Percentiles rank a stretch among this genome's conserved stretches.
Conservation (phyloP, 2,888 invertebrate genomes). For the Drosophila mercatorum region DNA sequence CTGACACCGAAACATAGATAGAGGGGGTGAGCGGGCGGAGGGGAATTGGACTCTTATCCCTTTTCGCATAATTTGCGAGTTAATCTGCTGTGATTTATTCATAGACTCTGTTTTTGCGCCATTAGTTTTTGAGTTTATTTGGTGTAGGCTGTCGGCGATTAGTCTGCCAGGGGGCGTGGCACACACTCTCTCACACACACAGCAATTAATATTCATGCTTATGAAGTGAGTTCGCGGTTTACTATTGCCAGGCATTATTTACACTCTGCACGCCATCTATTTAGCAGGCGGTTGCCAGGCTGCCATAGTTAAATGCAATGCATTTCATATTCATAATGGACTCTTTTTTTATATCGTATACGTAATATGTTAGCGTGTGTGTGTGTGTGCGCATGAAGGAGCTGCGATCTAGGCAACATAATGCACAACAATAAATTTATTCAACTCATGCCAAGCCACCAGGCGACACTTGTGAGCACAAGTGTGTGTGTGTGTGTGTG, state of each 20-base stretch:
- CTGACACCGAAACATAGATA: slow-evolving; percentile 5
- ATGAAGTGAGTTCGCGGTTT: slow-evolving; percentile 39
- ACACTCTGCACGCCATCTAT: slow-evolving; percentile 41
- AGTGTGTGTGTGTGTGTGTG: slow-evolving; percentile 22
- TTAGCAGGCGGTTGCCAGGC: slow-evolving; percentile 17
- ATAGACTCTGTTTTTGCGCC: slow-evolving; percentile 72
- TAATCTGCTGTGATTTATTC: slow-evolving; percentile 80
- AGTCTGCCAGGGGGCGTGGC: slow-evolving; percentile 29
- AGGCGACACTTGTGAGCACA: slow-evolving; percentile 47
- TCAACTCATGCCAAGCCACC: slow-evolving; percentile 67
- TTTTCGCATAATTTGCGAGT: slow-evolving; percentile 74
- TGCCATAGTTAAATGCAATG: slow-evolving; percentile 61
- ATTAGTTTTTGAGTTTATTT: slow-evolving; percentile 73
- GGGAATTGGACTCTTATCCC: slow-evolving; percentile 53
- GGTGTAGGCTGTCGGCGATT: slow-evolving; percentile 22
- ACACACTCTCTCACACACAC: slow-evolving; percentile 6
- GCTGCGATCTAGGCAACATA: slow-evolving; percentile 61
- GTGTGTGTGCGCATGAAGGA: slow-evolving; percentile 23
- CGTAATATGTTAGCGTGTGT: not conserved
- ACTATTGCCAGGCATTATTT: slow-evolving; percentile 47
- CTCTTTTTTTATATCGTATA: slow-evolving; percentile 45
- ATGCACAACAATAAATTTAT: slow-evolving; percentile 80
- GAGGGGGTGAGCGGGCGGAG: not conserved
- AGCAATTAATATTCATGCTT: slow-evolving; percentile 77
- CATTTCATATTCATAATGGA: slow-evolving; percentile 76